A percentile compares a stretch with the other conserved stretches of the same genome.
phyloP scores from a whole-genome alignment of 2,113 vertebrate genomes.

The Phaethon lepturus region DNA sequence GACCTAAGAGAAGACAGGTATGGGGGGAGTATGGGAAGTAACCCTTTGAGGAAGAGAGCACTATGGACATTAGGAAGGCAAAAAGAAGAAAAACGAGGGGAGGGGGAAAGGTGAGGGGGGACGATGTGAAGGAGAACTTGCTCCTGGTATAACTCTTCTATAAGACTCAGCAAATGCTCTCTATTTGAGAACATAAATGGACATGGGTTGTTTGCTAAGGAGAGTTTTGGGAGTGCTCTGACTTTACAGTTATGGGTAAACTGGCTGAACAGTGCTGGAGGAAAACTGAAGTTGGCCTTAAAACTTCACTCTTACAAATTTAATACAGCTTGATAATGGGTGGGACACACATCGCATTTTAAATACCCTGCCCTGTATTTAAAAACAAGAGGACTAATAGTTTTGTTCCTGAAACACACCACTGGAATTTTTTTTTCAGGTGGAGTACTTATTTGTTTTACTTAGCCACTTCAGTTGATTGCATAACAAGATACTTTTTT shows the following conservation, averaged over 20 bases:
- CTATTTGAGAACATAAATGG: background rate
- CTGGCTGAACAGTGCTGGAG: background rate
- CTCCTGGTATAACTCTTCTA: background rate
- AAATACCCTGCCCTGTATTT: background rate
- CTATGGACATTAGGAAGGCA: background rate
- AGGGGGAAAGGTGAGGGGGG: rapidly evolving
- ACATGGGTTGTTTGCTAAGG: background rate
- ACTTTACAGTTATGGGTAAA: background rate
- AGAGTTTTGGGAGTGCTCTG: background rate
- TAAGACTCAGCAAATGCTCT: background rate
- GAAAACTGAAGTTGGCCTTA: background rate
- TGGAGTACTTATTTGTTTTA: background rate
- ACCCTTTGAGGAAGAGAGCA: background rate
- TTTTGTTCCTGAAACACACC: background rate
- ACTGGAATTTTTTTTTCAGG: background rate
- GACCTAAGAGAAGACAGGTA: background rate
- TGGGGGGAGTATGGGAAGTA: background rate
- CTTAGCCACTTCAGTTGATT: background rate
- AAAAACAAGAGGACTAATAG: background rate
- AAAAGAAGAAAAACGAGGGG: background rate
- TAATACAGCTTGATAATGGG: background rate
- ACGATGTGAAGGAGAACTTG: background rate
- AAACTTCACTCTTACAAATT: background rate
- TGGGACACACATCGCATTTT: rapidly evolving
- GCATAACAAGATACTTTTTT: background rate